Evolutionary conservation across 2,113 vertebrate genomes (phyloP), one percentile per base, ranked within the genome.

Genomic region (Jacana jacana): DNA sequence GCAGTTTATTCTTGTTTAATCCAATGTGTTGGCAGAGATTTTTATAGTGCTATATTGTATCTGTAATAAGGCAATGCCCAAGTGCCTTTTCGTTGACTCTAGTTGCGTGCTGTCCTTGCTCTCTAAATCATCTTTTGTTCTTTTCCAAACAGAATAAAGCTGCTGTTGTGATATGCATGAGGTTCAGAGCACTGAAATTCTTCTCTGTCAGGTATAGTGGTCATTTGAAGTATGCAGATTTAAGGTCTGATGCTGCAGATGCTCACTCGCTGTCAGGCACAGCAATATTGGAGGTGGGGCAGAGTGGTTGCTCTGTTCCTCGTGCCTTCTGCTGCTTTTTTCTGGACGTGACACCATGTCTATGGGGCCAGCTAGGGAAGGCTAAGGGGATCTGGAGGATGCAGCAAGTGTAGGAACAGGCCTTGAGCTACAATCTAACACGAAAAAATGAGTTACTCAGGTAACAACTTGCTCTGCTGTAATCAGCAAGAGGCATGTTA

Each of bases 1-100:
- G 76, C 28, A 72, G 33, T 94, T 91, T 75, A 44, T 89, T 93
- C 58, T 63, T 86, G 55, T 78, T 84, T 82, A 91, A 78, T 69
- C 30, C 7, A 18, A 5, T 31, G 57, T 7, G 82, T 89, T 91
- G 64, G 82, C 55, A 88, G 88, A 55, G 90, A 28, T 31, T 88
- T 92, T 82, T 89, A 30, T 52, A 51, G 61, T 1, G 0, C 51
- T 81, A 5, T 61, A 2, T 31, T 1, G 1, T 63, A 46, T 88
- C 82, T 61, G 30, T 46, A 91, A 77, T 10, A 35, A 18, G 15
- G 84, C 91, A 94, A 40, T 69, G 70, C 83, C 76, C 3, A 9
- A 86, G 51, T 46, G 88, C 64, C 72, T 78, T 58, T 70, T 91
- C 46, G 72, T 92, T 70, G n/a, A 63, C 81, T 91, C 61, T 31